These are phyloP conservation scores for Hydrolagus colliei DNA, from an alignment of 2,797 vertebrate genomes.

Conservation along the genomic window DNA sequence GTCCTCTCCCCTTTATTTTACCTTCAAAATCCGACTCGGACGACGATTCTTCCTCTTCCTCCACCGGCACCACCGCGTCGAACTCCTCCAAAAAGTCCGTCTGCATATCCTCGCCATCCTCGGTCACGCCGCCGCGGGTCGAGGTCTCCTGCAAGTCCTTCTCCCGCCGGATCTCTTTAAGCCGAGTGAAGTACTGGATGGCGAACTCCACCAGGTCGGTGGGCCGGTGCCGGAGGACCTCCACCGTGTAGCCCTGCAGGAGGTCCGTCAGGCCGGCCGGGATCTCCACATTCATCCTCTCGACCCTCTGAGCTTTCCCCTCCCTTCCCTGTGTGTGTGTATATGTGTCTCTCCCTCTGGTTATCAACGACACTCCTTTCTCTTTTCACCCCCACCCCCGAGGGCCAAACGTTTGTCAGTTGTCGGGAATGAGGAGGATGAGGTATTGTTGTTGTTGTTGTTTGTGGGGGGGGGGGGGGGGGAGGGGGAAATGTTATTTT, in stretches of 20 bases:
- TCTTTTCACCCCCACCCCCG: too few relatives aligned
- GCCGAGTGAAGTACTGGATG: slow-evolving; percentile 84
- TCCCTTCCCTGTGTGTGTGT: too few relatives aligned
- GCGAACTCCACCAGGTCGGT: slow-evolving; percentile 89
- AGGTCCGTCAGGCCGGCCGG: slow-evolving; percentile 88
- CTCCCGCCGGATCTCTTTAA: slow-evolving; percentile 71
- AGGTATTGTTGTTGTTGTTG: too few relatives aligned
- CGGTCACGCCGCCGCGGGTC: slow-evolving; percentile 65
- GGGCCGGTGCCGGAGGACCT: slow-evolving; percentile 85
- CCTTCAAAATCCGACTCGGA: slow-evolving; percentile 83
- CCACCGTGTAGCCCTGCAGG: slow-evolving; percentile 93
- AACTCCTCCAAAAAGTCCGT: slow-evolving; percentile 76
- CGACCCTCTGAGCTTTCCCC: neutral
- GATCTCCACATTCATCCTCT: slow-evolving; percentile 89
- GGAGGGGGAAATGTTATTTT: too few relatives aligned
- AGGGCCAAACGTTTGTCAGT: too few relatives aligned
- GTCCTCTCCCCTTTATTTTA: too few relatives aligned
- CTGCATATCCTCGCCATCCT: slow-evolving; percentile 83
- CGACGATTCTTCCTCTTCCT: slow-evolving; percentile 64
- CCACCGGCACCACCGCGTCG: slow-evolving; percentile 37
- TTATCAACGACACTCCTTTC: too few relatives aligned
- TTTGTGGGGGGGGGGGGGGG: too few relatives aligned
- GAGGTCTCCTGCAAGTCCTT: slow-evolving; percentile 50
- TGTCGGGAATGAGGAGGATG: too few relatives aligned
- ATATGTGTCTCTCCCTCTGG: too few relatives aligned